Evolutionary conservation across 2,888 invertebrate species (phyloP).

Genomic region (Yponomeuta cagnagella): DNA sequence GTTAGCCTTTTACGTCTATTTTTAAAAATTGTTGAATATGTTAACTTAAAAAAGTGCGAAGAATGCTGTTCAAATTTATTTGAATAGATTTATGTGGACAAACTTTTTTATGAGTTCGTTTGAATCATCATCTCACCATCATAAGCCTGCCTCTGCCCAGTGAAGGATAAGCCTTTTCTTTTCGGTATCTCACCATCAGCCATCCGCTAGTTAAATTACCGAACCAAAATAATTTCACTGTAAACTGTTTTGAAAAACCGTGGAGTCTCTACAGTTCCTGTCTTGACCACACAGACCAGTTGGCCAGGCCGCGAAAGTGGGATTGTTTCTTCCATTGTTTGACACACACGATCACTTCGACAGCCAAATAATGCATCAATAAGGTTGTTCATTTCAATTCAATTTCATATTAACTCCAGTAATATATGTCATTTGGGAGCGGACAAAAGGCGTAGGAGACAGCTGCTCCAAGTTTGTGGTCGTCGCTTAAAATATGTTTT

Average conservation of each 20-base stretch:
- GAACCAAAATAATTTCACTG: too few species aligned
- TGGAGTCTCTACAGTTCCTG: slow-evolving; percentile 28
- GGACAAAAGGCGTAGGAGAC: slow-evolving; percentile 6
- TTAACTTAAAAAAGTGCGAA: too few species aligned
- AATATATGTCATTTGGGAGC: slow-evolving; percentile 10
- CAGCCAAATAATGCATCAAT: slow-evolving; percentile 40
- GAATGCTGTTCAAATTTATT: too few species aligned
- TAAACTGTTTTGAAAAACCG: background rate
- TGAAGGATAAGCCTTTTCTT: too few species aligned
- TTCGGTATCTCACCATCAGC: too few species aligned
- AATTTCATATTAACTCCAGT: slow-evolving; percentile 4
- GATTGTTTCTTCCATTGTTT: slow-evolving; percentile 49
- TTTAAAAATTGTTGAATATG: too few species aligned
- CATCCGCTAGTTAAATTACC: too few species aligned
- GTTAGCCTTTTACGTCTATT: too few species aligned
- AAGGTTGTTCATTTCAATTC: slow-evolving; percentile 35
- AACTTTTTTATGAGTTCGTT: too few species aligned
- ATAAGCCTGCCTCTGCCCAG: too few species aligned
- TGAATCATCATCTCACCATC: too few species aligned
- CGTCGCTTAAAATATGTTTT: background rate
- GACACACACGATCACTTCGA: slow-evolving; percentile 36
- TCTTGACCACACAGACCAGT: slow-evolving; percentile 47
- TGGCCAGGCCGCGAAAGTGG: slow-evolving; percentile 60
- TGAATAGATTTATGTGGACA: too few species aligned
- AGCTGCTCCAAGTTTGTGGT: slow-evolving; percentile 6